Percentiles rank a stretch among this genome's conserved stretches.
Conservation (phyloP, 2,113 vertebrate genomes). For the Periophthalmodon schlosseri region DNA sequence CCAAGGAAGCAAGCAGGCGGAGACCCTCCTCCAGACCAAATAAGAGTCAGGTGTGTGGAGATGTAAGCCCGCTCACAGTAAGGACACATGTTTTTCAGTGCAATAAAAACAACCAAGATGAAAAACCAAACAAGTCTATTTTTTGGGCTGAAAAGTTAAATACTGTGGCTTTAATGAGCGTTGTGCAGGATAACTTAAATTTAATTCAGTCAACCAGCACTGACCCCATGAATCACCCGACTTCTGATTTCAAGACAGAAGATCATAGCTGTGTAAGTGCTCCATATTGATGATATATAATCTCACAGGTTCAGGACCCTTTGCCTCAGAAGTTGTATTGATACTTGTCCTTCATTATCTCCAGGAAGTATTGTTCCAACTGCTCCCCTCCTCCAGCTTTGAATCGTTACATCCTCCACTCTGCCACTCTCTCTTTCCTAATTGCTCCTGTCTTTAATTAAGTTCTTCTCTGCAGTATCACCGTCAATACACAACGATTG, state of each 20-base stretch:
- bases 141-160: no score
- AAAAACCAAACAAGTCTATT: no score
- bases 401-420: neutral
- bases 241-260: neutral
- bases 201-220: no score
- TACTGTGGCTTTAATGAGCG: no score
- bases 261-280: neutral
- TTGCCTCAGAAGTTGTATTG: neutral
- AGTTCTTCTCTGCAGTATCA: neutral
- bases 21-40: no score
- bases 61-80: no score
- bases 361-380: neutral
- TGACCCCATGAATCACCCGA: no score
- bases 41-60: no score
- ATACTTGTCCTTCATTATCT: neutral
- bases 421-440: neutral
- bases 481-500: slow-evolving; percentile 22
- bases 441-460: slow-evolving; percentile 9
- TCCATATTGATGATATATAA: neutral
- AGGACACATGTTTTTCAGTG: no score
- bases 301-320: neutral
- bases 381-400: neutral
- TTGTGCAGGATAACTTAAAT: no score
- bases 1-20: no score
- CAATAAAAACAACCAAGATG: no score